Evolutionary conservation across 1,140 invertebrate genomes (phyloP), one percentile per base, ranked within the genome.

Genomic region (Drosophila nebulosa): DNA sequence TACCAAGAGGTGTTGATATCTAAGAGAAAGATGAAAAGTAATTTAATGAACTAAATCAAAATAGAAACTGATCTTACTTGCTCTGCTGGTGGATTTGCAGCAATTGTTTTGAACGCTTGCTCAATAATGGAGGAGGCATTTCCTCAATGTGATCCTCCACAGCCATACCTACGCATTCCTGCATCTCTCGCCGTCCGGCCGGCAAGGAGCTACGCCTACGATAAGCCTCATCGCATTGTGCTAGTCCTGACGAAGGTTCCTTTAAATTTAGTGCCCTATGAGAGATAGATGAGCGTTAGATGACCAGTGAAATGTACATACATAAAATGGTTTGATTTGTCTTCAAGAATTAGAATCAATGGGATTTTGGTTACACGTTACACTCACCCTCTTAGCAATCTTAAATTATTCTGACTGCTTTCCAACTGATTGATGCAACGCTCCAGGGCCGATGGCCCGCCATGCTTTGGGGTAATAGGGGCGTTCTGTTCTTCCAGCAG

Each of bases 381-480:
- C 52, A 64, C 62, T 53, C 10, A 86, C 81, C 52, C 63, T 51
- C 69, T 67, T 22, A 81, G 42, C 9, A 64, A 1, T 35, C 62
- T 60, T 0, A 86, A 55, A 12, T 78, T 57, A 18, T 46, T 50
- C 5, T 74, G 58, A 27, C 42, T 67, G 1, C 55, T 22, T 12
- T 81, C 83, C 27, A 74, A 24, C 0, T 53, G 14, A 14, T 71
- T 66, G 5, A 85, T 56, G 1, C 62, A 58, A n/a, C 65, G 26
- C 10, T 81, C 66, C 21, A 86, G 6, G 1, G 78, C 62, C 6
- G 22, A 32, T 14, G 39, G 39, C 7, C 21, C 1, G 0, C 61
- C 55, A 1, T 14, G 32, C 1, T 39, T 67, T 0, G 53, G 21
- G 0, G 72, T 32, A 51, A 69, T 62, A 2, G 71, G 64, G 1